These are phyloP conservation scores for Xanthorhoe designata DNA, from an alignment of 2,888 invertebrate genomes.

Conservation along the genomic window DNA sequence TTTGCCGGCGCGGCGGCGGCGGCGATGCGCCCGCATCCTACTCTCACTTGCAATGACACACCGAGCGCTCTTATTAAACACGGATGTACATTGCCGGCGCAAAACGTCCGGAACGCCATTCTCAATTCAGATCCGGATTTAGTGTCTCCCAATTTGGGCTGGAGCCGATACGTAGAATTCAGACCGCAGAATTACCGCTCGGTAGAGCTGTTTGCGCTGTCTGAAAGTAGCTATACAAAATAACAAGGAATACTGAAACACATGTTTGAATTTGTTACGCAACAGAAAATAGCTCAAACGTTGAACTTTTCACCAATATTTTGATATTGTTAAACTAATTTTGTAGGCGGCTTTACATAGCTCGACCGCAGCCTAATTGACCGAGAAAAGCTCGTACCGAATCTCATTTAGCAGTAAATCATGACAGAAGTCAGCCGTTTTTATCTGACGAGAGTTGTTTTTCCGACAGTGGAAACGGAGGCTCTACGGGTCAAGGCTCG, in stretches of 20 bases:
- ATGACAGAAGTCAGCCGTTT: slow-evolving; percentile 56
- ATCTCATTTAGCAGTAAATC: slow-evolving; percentile 58
- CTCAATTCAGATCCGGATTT: slow-evolving; percentile 40
- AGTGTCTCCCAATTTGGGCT: slow-evolving; percentile 31
- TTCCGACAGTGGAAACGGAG: slow-evolving; percentile 52
- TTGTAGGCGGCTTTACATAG: slow-evolving; percentile 40
- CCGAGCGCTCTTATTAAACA: slow-evolving; percentile 66
- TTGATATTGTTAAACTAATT: slow-evolving; percentile 34
- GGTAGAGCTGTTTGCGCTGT: neutral
- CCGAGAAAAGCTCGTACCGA: slow-evolving; percentile 48
- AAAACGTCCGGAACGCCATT: slow-evolving; percentile 37
- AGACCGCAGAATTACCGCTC: slow-evolving; percentile 10
- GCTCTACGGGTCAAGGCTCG: slow-evolving; percentile 58
- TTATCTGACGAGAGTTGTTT: slow-evolving; percentile 65
- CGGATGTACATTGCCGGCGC: slow-evolving; percentile 41
- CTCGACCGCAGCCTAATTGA: slow-evolving; percentile 44
- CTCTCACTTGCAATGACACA: slow-evolving; percentile 59
- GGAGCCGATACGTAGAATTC: slow-evolving; percentile 21
- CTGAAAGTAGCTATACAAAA: neutral
- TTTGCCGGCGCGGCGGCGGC: slow-evolving; percentile 67
- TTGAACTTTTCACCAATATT: slow-evolving; percentile 21
- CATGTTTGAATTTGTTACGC: neutral
- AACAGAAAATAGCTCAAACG: neutral
- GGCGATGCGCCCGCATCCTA: slow-evolving; percentile 66
- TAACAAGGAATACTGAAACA: neutral